These are phyloP conservation scores for Danio albolineatus DNA, from an alignment of 2,797 vertebrate species.

Conservation along the genomic window DNA sequence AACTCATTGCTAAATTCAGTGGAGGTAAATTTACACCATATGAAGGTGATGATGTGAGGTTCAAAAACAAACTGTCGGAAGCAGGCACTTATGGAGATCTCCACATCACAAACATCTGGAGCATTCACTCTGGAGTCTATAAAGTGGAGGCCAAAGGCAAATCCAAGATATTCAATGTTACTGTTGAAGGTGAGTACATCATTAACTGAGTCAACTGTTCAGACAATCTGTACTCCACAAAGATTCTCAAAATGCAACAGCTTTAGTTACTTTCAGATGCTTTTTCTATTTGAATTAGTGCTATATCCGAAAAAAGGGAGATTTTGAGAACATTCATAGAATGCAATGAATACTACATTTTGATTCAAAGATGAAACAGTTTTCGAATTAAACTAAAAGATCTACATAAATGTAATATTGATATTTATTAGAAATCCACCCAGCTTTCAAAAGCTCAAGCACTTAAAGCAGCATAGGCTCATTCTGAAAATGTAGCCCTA, in stretches of 20 bases:
- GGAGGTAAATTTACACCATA: rapidly evolving
- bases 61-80: not conserved
- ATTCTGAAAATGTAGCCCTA: too few relatives aligned
- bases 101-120: not conserved
- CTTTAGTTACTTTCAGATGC: not conserved
- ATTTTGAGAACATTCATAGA: too few relatives aligned
- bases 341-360: too few relatives aligned
- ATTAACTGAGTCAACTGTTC: not conserved
- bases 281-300: too few relatives aligned
- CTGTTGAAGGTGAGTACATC: not conserved
- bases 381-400: too few relatives aligned
- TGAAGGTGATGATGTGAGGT: not conserved
- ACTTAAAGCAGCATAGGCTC: too few relatives aligned
- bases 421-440: too few relatives aligned
- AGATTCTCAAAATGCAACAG: not conserved
- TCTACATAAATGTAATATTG: too few relatives aligned
- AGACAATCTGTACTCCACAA: not conserved
- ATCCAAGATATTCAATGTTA: not conserved
- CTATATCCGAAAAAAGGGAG: too few relatives aligned
- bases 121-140: not conserved
- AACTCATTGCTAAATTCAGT: not conserved
- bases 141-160: not conserved
- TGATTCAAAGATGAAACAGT: too few relatives aligned
- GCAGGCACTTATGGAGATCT: not conserved
- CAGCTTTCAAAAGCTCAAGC: too few relatives aligned